Percentiles rank a stretch among this genome's conserved stretches.
Conservation (phyloP, 2,888 invertebrate species). For the Sinohyriopsis cumingii region DNA sequence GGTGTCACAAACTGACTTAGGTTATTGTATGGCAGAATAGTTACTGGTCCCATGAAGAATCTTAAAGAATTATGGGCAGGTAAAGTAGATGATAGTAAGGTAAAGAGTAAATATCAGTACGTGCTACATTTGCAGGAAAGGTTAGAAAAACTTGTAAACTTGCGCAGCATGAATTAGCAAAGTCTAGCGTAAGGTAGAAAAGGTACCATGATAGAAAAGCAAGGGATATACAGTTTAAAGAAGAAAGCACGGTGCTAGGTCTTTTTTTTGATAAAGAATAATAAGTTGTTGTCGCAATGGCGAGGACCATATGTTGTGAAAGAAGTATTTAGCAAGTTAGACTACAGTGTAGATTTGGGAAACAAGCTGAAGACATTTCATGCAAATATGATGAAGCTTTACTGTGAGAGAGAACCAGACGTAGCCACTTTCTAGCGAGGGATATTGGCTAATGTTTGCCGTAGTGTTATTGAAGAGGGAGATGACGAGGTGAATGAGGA, state of each 20-base stretch:
- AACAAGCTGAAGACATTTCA: conserved; percentile 18
- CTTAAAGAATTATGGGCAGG: conserved; percentile 19
- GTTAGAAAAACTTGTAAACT: conserved; percentile 30
- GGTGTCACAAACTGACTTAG: too few relatives aligned
- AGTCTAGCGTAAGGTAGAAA: conserved; percentile 15
- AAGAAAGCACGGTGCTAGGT: conserved; percentile 33
- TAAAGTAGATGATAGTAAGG: conserved; percentile 7
- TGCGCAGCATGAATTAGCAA: conserved; percentile 18
- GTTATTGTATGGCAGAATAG: too few relatives aligned
- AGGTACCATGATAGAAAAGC: conserved; percentile 28
- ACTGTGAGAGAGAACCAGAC: conserved; percentile 6
- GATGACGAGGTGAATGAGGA: too few relatives aligned
- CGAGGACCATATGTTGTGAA: conserved; percentile 27
- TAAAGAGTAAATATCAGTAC: conserved; percentile 36
- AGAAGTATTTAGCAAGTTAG: conserved; percentile 11
- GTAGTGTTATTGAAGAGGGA: too few relatives aligned
- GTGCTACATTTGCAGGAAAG: conserved; percentile 28
- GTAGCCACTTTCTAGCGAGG: background rate
- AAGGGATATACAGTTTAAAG: conserved; percentile 13
- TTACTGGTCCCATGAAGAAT: conserved; percentile 8
- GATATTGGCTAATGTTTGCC: too few relatives aligned
- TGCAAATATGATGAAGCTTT: conserved; percentile 27
- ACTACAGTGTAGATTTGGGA: conserved; percentile 24
- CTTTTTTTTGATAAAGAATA: conserved; percentile 37
- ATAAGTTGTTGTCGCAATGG: conserved; percentile 40